Conservation (phyloP, 2,888 invertebrate species). For the Boloria euphrosyne region DNA sequence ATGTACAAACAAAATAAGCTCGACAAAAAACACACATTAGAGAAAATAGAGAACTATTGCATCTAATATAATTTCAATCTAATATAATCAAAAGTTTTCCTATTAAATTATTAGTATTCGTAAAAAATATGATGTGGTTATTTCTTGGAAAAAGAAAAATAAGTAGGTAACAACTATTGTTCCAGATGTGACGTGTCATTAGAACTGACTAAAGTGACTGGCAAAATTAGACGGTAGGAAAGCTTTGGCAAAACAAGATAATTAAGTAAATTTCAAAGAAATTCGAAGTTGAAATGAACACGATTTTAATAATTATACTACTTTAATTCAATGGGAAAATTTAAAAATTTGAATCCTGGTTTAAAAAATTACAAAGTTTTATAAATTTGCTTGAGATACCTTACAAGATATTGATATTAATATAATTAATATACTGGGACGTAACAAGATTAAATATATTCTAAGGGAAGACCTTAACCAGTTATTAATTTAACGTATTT, state of each 20-base stretch:
- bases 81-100: neutral
- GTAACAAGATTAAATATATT: conserved; percentile 13
- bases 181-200: too few species aligned
- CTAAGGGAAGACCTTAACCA: too few species aligned
- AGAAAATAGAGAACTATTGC: conserved; percentile 7
- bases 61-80: conserved; percentile 4
- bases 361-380: conserved; percentile 27
- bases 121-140: too few species aligned
- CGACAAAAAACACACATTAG: conserved; percentile 5
- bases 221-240: too few species aligned
- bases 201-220: too few species aligned
- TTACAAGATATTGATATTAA: conserved; percentile 7
- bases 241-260: too few species aligned
- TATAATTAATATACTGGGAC: conserved; percentile 5
- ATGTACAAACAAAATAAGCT: conserved; percentile 1
- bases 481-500: too few species aligned
- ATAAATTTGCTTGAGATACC: neutral
- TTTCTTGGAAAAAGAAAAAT: too few species aligned
- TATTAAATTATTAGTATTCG: too few species aligned
- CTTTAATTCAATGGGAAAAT: neutral
- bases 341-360: neutral
- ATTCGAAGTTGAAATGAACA: neutral
- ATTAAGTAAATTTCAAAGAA: neutral
- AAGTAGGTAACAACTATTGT: too few species aligned
- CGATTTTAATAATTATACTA: neutral